Evolutionary conservation across 2,113 vertebrate species (phyloP), one percentile per base, ranked within the genome.

Genomic region (Sinocyclocheilus rhinocerous): DNA sequence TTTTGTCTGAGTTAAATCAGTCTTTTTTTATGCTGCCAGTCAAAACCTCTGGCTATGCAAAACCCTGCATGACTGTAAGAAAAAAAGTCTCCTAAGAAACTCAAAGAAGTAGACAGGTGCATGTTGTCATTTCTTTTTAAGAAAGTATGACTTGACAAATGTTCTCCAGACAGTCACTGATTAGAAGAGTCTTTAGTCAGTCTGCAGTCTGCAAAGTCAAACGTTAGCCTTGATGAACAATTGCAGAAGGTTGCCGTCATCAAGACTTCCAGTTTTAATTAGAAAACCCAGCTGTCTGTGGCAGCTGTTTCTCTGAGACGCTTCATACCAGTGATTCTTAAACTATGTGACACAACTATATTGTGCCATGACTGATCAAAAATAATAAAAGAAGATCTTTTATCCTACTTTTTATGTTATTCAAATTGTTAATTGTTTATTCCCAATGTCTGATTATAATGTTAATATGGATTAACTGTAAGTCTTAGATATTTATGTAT

Each of bases 181-280:
- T 75, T 75, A 48, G 39, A 48, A 48, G 72, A 75, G 72, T 42
- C 29, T 70, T 22, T 42, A 39, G 36, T 72, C 33, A 72, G 36
- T 42, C 29, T 70, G 33, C 7, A 70, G 67, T 55, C 20, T 42
- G 20, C 36, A 72, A 73, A 42, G 36, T 72, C 18, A 39, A 72
- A 72, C 33, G 16, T 42, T 73, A 72, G 36, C 36, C 33, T 73
- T 73, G 70, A 73, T 42, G 70, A 73, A 73, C 33, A 73, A n/a
- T 73, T 36, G 67, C 67, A 70, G 67, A 70, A 70, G 67, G 67
- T 70, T 70, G 67, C 29, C 29, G 65, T 75, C 77, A 63, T 63
- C 36, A 63, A 84, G 57, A 65, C 59, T 45, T 75, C 18, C 10
- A 39, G 73, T 59, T 63, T 76, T 26, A 63, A 63, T 63, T 61